Evolutionary conservation across 2,888 invertebrate genomes (phyloP), one percentile per base, ranked within the genome.

Genomic region (Heliothis peltigera): DNA sequence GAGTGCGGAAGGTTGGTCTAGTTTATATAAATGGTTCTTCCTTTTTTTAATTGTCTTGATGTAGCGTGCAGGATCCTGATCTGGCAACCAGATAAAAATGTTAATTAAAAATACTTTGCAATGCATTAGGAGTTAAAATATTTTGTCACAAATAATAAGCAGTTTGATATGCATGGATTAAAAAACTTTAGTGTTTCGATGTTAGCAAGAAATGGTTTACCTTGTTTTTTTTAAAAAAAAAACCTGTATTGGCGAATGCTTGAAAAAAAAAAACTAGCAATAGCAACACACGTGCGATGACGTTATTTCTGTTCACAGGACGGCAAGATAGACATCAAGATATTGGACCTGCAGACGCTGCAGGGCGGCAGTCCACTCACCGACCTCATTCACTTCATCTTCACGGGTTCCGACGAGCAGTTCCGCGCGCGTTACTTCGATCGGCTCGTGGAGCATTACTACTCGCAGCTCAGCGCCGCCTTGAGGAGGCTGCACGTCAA

Each of bases 291-390:
- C n/a, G n/a, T n/a, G n/a, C n/a, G n/a, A n/a, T n/a, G n/a, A n/a
- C n/a, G n/a, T n/a, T n/a, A 10, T 1, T 28, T 28, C 1, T 10
- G 1, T 10, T 3, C 28, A 10, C 86, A 91, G 90, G 83, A 84
- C 4, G 86, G 85, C 1, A 67, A 57, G 0, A 39, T 88, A 1
- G 69, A 86, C 5, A 69, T 87, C n/a, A 80, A 87, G 7, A 71
- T 87, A 0, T 82, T 93, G n/a, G 92, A 93, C 74, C 89, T 87
- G 58, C 92, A 93, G 74, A 88, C 90, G 0, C 56, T 92, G 8
- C 85, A 87, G 62, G 80, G 81, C 0, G 88, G 88, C 4, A 81
- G 86, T 39, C 87, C 86, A 0, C 73, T 85, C 15, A 64, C 79
- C 0, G 92, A 92, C 75, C 83, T 92, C 12, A 57, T 91, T 12